phyloP scores from a whole-genome alignment of 1,140 invertebrate genomes.

The Bombus balteatus region DNA sequence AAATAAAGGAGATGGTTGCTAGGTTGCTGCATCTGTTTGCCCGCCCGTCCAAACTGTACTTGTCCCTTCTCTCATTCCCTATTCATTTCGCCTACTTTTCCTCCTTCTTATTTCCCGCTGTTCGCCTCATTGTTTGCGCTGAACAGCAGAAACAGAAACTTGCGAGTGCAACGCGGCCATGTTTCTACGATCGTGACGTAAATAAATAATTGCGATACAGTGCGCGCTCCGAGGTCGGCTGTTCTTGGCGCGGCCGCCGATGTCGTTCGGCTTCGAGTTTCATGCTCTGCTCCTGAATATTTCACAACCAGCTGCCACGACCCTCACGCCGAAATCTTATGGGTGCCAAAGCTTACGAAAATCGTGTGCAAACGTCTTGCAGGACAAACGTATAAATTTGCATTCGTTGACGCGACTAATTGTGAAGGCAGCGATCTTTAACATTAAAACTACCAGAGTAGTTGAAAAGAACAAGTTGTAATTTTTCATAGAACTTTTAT shows the following conservation, averaged over 20 bases:
- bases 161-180: not conserved
- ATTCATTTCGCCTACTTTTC: constrained; percentile 46
- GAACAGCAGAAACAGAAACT: constrained; percentile 8
- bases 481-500: no score
- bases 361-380: constrained; percentile 6
- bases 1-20: not conserved
- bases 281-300: constrained; percentile 56
- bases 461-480: no score
- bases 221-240: constrained; percentile 30
- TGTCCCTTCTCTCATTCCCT: constrained; percentile 43
- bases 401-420: not conserved
- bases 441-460: no score
- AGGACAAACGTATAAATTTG: not conserved
- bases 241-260: constrained; percentile 26
- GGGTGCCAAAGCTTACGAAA: constrained; percentile 24
- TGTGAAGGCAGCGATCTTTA: no score
- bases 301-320: constrained; percentile 57
- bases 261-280: constrained; percentile 49
- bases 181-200: constrained; percentile 44
- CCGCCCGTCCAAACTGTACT: not conserved
- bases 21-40: not conserved
- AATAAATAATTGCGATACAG: constrained; percentile 64
- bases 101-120: not conserved
- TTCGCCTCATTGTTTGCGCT: constrained; percentile 8
- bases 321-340: constrained; percentile 44